Percentiles rank a stretch among this genome's conserved stretches.
phyloP scores from a whole-genome alignment of 2,113 vertebrate genomes.

The Condylura cristata region DNA sequence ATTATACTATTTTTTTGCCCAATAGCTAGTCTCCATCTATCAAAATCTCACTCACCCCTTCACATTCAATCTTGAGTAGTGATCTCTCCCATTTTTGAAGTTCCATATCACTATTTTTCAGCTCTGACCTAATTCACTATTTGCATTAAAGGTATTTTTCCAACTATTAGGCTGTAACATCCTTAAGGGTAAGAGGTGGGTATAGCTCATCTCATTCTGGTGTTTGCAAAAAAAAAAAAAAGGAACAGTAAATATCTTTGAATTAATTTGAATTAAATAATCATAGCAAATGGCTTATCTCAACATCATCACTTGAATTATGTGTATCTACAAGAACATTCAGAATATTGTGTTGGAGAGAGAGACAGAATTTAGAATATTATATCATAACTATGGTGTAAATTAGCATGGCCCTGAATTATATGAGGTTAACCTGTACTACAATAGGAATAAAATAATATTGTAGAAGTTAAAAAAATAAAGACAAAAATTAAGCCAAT shows the following conservation, averaged over 20 bases:
- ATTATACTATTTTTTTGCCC: not conserved
- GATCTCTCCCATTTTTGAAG: constrained; percentile 18
- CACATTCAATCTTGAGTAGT: not conserved
- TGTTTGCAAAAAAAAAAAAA: not conserved
- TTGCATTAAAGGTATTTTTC: not conserved
- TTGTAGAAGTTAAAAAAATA: constrained; percentile 18
- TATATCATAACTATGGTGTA: not conserved
- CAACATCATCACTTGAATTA: constrained; percentile 14
- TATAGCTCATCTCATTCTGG: not conserved
- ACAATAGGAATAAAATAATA: not conserved
- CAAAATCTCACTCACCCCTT: not conserved
- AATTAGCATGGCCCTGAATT: not conserved
- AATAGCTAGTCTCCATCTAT: not conserved
- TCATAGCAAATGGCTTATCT: not conserved
- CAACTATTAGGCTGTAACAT: not conserved
- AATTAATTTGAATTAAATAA: constrained; percentile 18
- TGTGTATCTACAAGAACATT: not conserved
- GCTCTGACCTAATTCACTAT: constrained; percentile 8
- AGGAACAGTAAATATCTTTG: not conserved
- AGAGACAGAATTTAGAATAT: constrained; percentile 22
- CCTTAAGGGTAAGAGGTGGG: not conserved
- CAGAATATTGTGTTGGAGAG: not conserved
- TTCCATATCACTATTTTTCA: not conserved
- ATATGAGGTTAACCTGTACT: not conserved
- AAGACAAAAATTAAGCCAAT: constrained; percentile 20